Percentiles rank a stretch among this genome's conserved stretches.
Conservation (phyloP, 1,140 invertebrate genomes). For the Scaptodrosophila lebanonensis region DNA sequence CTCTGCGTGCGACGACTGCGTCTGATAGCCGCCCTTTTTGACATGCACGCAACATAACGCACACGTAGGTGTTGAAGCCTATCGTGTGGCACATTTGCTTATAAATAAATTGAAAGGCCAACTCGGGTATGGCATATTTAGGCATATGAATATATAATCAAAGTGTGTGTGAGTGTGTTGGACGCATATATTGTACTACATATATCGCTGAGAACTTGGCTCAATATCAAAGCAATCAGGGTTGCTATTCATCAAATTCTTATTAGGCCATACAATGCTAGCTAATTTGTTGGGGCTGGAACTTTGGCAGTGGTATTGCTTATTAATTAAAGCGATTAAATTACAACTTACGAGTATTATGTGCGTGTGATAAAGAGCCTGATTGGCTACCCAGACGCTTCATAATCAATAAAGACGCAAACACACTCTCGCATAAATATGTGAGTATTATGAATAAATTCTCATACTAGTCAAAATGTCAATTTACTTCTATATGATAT, state of each 20-base stretch:
- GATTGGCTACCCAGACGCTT: slow-evolving; percentile 18
- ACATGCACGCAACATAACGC: no score
- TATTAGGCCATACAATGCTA: slow-evolving; percentile 36
- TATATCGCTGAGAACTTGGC: neutral
- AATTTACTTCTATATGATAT: no score
- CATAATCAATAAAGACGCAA: slow-evolving; percentile 6
- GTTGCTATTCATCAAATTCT: slow-evolving; percentile 21
- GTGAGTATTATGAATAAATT: no score
- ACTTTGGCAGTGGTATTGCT: slow-evolving; percentile 21
- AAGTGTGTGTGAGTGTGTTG: no score
- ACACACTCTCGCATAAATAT: no score
- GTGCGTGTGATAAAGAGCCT: slow-evolving; percentile 24
- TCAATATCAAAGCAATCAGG: slow-evolving; percentile 36
- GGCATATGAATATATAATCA: no score
- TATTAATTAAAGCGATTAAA: slow-evolving; percentile 73
- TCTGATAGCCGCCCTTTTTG: no score
- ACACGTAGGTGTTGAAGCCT: slow-evolving; percentile 1
- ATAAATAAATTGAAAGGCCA: slow-evolving; percentile 50
- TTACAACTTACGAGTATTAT: slow-evolving; percentile 30
- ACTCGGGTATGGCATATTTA: no score
- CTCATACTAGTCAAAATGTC: no score
- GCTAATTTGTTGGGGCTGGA: slow-evolving; percentile 16
- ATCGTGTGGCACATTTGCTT: neutral
- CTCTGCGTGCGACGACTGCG: no score
- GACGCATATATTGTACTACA: no score